Conservation (phyloP, 2,888 invertebrate genomes). For the Hipparchia semele region DNA sequence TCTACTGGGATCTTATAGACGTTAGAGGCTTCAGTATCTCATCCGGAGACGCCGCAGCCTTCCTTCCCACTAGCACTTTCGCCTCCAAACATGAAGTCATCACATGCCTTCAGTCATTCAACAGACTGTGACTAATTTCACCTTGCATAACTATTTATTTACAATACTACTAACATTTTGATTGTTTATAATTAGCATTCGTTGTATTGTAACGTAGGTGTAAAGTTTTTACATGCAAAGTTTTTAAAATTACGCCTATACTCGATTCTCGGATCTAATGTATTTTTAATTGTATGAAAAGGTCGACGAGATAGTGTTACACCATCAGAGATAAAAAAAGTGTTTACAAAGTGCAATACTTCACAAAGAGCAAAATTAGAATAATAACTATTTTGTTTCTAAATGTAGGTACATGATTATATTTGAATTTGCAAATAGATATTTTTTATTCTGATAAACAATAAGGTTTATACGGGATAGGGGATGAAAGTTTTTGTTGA, state of each 20-base stretch:
- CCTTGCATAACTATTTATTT: slow-evolving; percentile 36
- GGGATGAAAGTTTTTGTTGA: no score
- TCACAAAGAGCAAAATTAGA: no score
- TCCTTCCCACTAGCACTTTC: slow-evolving; percentile 47
- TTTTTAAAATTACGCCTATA: not conserved
- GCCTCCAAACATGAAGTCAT: slow-evolving; percentile 46
- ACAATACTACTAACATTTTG: not conserved
- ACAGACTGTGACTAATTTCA: slow-evolving; percentile 39
- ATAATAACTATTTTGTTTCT: no score
- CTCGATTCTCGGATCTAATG: not conserved
- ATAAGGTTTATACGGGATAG: no score
- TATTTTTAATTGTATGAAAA: not conserved
- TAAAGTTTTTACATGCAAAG: not conserved
- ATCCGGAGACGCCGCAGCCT: slow-evolving; percentile 27
- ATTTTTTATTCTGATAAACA: no score
- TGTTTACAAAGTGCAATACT: no score
- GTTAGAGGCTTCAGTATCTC: slow-evolving; percentile 20
- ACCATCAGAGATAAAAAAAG: not conserved
- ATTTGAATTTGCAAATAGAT: no score
- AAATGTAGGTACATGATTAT: no score
- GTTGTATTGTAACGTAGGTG: not conserved
- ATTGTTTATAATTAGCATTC: slow-evolving; percentile 8
- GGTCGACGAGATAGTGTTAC: no score
- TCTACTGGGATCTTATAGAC: slow-evolving; percentile 22
- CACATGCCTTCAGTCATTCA: slow-evolving; percentile 40